Evolutionary conservation across 2,113 vertebrate species (phyloP).

Genomic region (Origma solitaria): DNA sequence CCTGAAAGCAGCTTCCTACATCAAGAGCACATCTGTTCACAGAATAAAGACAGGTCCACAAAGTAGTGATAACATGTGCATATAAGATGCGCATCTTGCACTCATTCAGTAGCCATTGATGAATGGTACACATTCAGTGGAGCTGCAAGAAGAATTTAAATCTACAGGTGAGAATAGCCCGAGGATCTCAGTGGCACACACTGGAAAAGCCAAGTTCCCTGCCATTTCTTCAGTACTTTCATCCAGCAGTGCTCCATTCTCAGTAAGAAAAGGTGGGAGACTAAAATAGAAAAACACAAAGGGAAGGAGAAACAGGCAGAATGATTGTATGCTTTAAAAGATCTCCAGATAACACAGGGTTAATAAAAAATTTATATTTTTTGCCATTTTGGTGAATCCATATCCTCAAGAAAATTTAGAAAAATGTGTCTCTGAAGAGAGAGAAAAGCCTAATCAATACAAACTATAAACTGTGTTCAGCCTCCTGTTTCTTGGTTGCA

Average conservation of each 20-base stretch:
- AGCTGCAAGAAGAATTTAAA: not conserved
- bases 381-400: not conserved
- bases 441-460: not conserved
- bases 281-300: not conserved
- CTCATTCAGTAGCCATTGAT: not conserved
- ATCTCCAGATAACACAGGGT: not conserved
- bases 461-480: not conserved
- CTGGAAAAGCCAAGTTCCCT: not conserved
- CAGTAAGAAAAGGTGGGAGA: not conserved
- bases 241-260: not conserved
- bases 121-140: not conserved
- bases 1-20: not conserved
- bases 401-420: not conserved
- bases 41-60: not conserved
- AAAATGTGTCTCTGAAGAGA: not conserved
- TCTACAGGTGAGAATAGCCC: not conserved
- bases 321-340: not conserved
- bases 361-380: not conserved
- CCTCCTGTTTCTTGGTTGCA: not conserved
- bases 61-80: not conserved
- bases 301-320: not conserved
- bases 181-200: not conserved
- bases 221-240: not conserved
- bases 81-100: not conserved
- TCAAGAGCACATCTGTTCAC: not conserved